These are phyloP conservation scores for Saccostrea glomerata DNA, from an alignment of 1,140 invertebrate species.

Conservation along the genomic window DNA sequence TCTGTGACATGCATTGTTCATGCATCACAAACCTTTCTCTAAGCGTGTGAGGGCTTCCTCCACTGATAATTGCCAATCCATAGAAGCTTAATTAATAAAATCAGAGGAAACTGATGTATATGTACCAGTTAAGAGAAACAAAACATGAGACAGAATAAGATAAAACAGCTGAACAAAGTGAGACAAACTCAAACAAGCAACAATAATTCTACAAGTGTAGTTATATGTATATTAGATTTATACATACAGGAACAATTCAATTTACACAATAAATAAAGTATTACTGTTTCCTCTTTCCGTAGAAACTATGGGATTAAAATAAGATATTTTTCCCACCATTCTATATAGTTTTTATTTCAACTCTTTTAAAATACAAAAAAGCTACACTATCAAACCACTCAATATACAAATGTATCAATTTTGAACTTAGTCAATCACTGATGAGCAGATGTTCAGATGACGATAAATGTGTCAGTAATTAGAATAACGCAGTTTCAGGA, in stretches of 20 bases:
- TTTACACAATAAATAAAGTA: background rate
- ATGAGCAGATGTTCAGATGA: too few species aligned
- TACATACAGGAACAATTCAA: background rate
- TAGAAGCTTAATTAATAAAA: constrained; percentile 41
- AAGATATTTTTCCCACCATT: too few species aligned
- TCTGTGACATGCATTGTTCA: constrained; percentile 12
- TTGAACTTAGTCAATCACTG: too few species aligned
- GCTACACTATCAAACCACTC: too few species aligned
- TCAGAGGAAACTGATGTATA: constrained; percentile 14
- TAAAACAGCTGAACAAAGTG: background rate
- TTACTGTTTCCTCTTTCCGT: background rate
- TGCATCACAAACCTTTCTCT: constrained; percentile 50
- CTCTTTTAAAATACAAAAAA: too few species aligned
- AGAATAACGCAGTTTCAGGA: too few species aligned
- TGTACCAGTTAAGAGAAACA: background rate
- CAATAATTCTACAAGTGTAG: background rate
- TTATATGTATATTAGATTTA: background rate
- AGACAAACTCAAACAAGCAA: too few species aligned
- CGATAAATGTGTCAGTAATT: too few species aligned
- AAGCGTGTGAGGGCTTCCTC: constrained; percentile 48
- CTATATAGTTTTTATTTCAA: too few species aligned
- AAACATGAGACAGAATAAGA: background rate
- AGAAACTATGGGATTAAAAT: too few species aligned
- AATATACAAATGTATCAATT: too few species aligned
- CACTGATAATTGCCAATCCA: constrained; percentile 50